Conservation (phyloP, 1,140 invertebrate genomes). For the Trinorchestia longiramus region DNA sequence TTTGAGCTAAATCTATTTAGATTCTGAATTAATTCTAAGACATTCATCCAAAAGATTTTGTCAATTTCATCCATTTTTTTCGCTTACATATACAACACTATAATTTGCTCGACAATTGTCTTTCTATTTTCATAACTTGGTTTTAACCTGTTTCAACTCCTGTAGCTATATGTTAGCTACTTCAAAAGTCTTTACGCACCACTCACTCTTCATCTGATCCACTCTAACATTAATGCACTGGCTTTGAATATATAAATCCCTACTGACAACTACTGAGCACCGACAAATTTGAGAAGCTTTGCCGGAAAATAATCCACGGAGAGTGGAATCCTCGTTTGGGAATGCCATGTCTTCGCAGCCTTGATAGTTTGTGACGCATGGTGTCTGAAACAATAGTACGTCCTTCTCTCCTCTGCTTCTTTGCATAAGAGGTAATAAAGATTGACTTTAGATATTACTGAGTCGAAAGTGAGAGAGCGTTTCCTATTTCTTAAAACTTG, state of each 20-base stretch:
- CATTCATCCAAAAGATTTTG: not conserved
- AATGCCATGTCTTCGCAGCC: not conserved
- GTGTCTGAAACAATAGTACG: not conserved
- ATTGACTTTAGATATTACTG: conserved; percentile 23
- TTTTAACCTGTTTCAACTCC: not conserved
- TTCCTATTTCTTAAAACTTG: conserved; percentile 29
- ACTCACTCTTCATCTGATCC: not conserved
- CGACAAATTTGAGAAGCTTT: not conserved
- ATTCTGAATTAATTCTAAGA: not conserved
- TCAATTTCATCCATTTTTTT: not conserved
- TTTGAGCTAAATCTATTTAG: not conserved
- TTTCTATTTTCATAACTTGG: not conserved
- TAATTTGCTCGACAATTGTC: not conserved
- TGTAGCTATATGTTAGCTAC: not conserved
- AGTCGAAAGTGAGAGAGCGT: conserved; percentile 13
- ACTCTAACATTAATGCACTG: not conserved
- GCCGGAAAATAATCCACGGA: not conserved
- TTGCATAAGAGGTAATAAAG: conserved; percentile 29
- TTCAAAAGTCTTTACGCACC: not conserved
- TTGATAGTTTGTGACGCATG: conserved; percentile 2
- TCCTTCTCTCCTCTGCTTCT: not conserved
- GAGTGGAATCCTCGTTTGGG: not conserved
- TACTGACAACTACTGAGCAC: not conserved
- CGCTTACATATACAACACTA: not conserved
- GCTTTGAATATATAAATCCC: not conserved